Base-by-base conservation (phyloP, 2,888 invertebrate genomes). In the Papilio gigon region DNA sequence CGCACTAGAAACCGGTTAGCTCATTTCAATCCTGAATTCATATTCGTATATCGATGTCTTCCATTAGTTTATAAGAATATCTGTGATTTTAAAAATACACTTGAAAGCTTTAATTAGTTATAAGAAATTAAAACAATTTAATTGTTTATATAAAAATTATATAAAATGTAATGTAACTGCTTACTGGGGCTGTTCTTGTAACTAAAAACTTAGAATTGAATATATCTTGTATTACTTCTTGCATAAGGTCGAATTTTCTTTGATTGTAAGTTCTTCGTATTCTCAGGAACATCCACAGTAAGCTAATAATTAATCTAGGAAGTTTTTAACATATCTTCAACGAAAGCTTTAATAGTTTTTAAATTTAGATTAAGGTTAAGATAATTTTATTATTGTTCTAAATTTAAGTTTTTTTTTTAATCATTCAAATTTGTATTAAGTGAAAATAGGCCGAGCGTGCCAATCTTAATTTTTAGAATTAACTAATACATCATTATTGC, bases 401-500 rank as follows among this genome's bases (percentile, higher is more conserved):
- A 72, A 73, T 75, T 71, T 72, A 68, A n/a, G 71, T 75, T 76
- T 72, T 77, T 64, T 70, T 73, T 75, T 72, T 56, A 65, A 33
- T 70, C 71, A 70, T 65, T 62, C 71, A 56, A 56, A 30, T 11
- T 72, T 76, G 47, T 74, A 60, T 63, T 76, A 71, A 71, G 73
- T 76, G 80, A 76, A 84, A 84, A 81, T 88, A 79, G 91, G 91
- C 90, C 90, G 91, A 90, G 62, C 74, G 89, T 91, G 91, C 86
- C 90, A 91, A 91, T 91, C 78, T 78, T 80, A 80, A 74, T 67
- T 72, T 63, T 63, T 72, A 71, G 67, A 42, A 70, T 58, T 69
- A 69, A 27, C 42, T 62, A 42, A 20, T 63, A 68, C 42, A 42
- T 67, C 47, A 37, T 59, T 58, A 37, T 65, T 68, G 65, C 40